These are phyloP conservation scores for Corythornis leucogaster DNA, from an alignment of 2,797 vertebrate species.

Conservation along the genomic window DNA sequence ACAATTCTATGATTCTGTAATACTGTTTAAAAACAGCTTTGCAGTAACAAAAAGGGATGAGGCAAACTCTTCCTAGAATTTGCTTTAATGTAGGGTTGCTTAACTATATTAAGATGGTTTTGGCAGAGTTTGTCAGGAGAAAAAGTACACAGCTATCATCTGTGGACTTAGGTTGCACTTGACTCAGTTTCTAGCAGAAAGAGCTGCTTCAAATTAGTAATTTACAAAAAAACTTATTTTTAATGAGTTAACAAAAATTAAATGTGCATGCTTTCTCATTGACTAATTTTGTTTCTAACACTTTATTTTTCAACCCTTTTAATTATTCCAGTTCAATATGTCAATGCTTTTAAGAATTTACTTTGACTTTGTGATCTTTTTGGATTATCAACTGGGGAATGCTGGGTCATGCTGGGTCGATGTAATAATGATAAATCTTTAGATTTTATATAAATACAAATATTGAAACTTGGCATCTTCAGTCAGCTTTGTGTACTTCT, in stretches of 20 bases:
- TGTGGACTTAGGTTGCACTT: neutral
- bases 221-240: neutral
- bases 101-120: neutral
- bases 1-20: too few relatives aligned
- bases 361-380: neutral
- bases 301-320: neutral
- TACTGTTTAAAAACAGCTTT: neutral
- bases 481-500: neutral
- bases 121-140: neutral
- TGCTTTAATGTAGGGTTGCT: neutral
- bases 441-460: neutral
- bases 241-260: neutral
- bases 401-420: neutral
- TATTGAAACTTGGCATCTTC: neutral
- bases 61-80: neutral
- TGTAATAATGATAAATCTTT: neutral
- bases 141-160: fast-evolving
- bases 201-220: neutral
- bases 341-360: neutral
- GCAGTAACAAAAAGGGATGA: neutral
- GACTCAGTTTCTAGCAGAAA: neutral
- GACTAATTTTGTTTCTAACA: neutral
- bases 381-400: neutral
- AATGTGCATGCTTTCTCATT: neutral
- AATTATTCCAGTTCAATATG: neutral